A percentile compares a stretch with the other conserved stretches of the same genome.
phyloP scores from a whole-genome alignment of 2,888 invertebrate species.

The Torymus aiolomorphi region DNA sequence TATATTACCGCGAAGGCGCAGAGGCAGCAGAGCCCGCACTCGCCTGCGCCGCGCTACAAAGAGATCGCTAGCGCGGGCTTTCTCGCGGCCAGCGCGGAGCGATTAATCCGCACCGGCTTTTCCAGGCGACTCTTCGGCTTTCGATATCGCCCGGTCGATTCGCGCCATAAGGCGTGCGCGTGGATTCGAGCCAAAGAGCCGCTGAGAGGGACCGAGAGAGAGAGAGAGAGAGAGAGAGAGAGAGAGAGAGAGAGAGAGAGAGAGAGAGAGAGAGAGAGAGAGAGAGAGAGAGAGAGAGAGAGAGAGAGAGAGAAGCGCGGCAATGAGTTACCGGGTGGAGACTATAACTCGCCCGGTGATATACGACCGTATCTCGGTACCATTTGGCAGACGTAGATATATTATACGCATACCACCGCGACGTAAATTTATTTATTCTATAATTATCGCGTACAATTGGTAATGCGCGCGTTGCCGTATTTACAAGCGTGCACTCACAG shows the following conservation, averaged over 20 bases:
- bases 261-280: conserved; percentile 56
- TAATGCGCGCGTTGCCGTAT: conserved; percentile 61
- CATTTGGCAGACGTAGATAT: conserved; percentile 76
- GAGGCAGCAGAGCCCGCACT: no score
- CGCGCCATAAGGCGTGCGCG: conserved; percentile 66
- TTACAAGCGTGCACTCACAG: conserved; percentile 17
- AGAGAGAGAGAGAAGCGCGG: conserved; percentile 60
- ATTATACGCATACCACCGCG: conserved; percentile 73
- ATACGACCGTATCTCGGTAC: conserved; percentile 75
- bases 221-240: conserved; percentile 57
- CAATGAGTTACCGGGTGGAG: conserved; percentile 75
- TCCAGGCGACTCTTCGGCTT: conserved; percentile 55
- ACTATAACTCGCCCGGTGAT: conserved; percentile 75
- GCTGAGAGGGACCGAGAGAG: no score
- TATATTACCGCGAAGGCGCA: conserved; percentile 70
- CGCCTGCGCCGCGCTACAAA: no score
- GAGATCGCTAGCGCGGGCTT: no score
- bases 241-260: conserved; percentile 49
- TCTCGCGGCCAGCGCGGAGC: conserved; percentile 36
- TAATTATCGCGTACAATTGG: conserved; percentile 75
- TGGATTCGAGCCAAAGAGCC: conserved; percentile 72
- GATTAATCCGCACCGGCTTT: conserved; percentile 15
- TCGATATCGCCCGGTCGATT: conserved; percentile 64
- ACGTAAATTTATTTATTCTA: conserved; percentile 76
- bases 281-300: conserved; percentile 51